phyloP scores from a whole-genome alignment of 2,113 vertebrate species.

The Toxotes jaculatrix region DNA sequence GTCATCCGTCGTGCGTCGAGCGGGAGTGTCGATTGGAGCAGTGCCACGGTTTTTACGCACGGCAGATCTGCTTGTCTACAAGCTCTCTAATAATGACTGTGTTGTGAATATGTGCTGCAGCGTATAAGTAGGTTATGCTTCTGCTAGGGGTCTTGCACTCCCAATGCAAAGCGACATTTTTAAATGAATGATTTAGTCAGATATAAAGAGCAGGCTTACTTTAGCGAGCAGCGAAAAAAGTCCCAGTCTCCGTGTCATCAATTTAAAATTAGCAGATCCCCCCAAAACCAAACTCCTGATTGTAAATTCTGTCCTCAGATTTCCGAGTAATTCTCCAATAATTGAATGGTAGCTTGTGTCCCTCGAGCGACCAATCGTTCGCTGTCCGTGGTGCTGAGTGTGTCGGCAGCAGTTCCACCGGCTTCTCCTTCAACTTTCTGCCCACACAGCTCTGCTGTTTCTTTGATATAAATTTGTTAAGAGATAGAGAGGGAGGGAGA shows the following conservation, averaged over 20 bases:
- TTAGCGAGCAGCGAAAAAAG: constrained; percentile 6
- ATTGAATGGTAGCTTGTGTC: not conserved
- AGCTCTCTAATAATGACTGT: not conserved
- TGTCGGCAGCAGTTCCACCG: constrained; percentile 1
- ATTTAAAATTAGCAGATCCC: not conserved
- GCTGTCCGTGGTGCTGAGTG: constrained; percentile 70
- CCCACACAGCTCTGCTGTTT: constrained; percentile 27
- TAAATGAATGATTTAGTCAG: not conserved
- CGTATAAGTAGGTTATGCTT: not conserved
- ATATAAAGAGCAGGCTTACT: constrained; percentile 41
- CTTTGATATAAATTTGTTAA: not conserved
- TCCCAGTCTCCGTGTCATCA: not conserved
- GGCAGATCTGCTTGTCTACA: not conserved
- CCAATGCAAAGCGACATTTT: not conserved
- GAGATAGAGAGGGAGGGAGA: not conserved
- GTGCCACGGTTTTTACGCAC: constrained; percentile 53
- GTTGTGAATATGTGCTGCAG: not conserved
- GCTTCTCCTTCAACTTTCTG: constrained; percentile 54
- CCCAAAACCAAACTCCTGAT: not conserved
- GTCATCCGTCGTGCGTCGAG: constrained; percentile 14
- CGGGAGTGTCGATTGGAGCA: not conserved
- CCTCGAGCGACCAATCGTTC: not conserved
- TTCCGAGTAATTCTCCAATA: not conserved
- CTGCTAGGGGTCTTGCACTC: not conserved
- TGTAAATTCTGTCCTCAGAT: not conserved